Base-by-base conservation (phyloP, 2,888 invertebrate species). In the Meghimatium bilineatum region DNA sequence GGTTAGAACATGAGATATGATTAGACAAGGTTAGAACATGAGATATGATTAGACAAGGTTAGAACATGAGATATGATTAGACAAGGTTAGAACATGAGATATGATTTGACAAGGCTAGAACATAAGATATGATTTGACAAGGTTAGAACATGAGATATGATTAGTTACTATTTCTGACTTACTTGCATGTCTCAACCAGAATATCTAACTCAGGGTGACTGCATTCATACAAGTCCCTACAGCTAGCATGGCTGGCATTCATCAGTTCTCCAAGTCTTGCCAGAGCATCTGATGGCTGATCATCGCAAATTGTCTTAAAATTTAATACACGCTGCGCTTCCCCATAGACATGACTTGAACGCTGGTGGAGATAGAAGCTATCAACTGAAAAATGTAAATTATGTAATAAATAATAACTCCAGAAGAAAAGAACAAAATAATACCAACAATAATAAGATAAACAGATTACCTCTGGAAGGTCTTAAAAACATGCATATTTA, bases 191-290 rank as follows among this genome's bases (percentile, higher is more conserved):
- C 52, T 96, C 95, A 34, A 98, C 97, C 36, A 99, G 95, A 83
- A 95, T 94, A 93, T 99, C 98, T 88, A 99, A 95, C 90, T 96
- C 96, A 0, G 96, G 95, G 94, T 98, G 97, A 83, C 98, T 98
- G 94, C 99, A 99, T 93, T 99, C 97, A 93, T 98, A 99, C 6
- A 97, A 94, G 86, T 96, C 95, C 84, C 96, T 95, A 80, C 99
- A 95, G 91, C 98, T 99, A 63, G 95, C 94, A 92, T 99, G 99
- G 90, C 99, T 99, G 82, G 95, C 95, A 75, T 95, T 95, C 97
- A 99, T 98, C 78, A 99, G 94, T 85, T 94, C 93, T 0, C 98
- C 98, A 76, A 99, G 90, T 52, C 83, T 94, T 72, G 94, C 93
- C 6, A 89, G 82, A 0, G 89, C 90, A 81, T 89, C 90, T 1